Evolutionary conservation across 2,113 vertebrate species (phyloP).

Genomic region (Sylvietta virens): DNA sequence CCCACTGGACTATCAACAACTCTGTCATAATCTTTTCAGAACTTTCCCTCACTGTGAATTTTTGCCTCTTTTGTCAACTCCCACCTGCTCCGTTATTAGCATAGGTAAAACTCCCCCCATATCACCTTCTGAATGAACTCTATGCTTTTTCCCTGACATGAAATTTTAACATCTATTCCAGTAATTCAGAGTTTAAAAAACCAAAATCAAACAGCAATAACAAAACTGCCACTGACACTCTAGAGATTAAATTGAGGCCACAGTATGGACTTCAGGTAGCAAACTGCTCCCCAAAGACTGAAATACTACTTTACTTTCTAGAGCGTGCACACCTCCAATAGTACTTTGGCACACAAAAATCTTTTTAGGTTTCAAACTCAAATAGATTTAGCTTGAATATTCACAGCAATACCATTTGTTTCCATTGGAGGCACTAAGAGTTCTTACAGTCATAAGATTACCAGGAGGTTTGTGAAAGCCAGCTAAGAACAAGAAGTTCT

Average conservation of each 20-base stretch:
- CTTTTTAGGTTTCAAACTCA: background rate
- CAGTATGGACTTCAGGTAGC: background rate
- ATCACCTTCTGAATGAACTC: background rate
- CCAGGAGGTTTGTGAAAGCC: background rate
- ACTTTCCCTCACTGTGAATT: background rate
- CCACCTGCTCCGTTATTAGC: background rate
- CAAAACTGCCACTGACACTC: background rate
- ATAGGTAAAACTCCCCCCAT: background rate
- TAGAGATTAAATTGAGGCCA: background rate
- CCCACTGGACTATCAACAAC: background rate
- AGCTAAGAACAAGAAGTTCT: background rate
- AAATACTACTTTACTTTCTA: background rate
- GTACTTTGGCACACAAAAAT: background rate
- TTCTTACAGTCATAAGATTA: background rate
- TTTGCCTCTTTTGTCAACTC: background rate
- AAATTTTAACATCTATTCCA: background rate
- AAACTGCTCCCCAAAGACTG: background rate
- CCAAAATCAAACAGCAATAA: background rate
- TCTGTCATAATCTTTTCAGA: background rate
- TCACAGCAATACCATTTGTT: background rate
- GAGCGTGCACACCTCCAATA: background rate
- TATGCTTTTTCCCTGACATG: accelerated
- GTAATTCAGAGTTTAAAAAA: background rate
- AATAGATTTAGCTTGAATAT: background rate
- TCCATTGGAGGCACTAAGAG: background rate